Evolutionary conservation across 1,140 invertebrate genomes (phyloP), one percentile per base, ranked within the genome.

Genomic region (Probaryconus sp.): DNA sequence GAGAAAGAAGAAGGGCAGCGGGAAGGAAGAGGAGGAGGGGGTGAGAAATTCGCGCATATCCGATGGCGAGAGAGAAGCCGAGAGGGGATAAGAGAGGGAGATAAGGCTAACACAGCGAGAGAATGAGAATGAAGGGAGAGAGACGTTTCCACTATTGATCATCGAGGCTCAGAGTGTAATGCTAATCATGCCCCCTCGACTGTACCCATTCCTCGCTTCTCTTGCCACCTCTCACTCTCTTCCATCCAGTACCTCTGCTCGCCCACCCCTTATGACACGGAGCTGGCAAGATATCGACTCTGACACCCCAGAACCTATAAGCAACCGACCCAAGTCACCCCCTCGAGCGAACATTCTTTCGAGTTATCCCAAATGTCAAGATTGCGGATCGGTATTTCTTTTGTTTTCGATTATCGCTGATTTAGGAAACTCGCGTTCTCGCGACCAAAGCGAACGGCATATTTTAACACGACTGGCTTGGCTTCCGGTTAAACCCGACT

Each of bases 101-200:
- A 83, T 84, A 86, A 86, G 83, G 83, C 83, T 79, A 83, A 84
- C 83, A 81, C 81, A 77, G 83, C 79, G 81, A 83, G 83, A 84
- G 83, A 85, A 84, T 83, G 80, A 84, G 79, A 84, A 85, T 84
- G 83, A 85, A 85, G 84, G 83, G 84, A 84, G 83, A n/a, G n/a
- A 85, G 85, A 85, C 85, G 82, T 87, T 87, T 87, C 84, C 84
- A 87, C 86, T 86, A 87, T 87, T 87, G 86, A 87, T 87, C 86
- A 87, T 87, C 85, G 84, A 85, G 85, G 81, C 84, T 86, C 85
- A 85, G 85, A 86, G 85, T 85, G 85, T 85, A 87, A 87, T 87
- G 86, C 86, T 87, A 87, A 86, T 87, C 85, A 87, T 84, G 79
- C 84, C 84, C 81, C 81, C 80, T 79, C 78, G 77, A 77, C 77